A percentile compares a stretch with the other conserved stretches of the same genome.
phyloP scores from a whole-genome alignment of 2,888 invertebrate genomes.

The Melinopterus prodromus region DNA sequence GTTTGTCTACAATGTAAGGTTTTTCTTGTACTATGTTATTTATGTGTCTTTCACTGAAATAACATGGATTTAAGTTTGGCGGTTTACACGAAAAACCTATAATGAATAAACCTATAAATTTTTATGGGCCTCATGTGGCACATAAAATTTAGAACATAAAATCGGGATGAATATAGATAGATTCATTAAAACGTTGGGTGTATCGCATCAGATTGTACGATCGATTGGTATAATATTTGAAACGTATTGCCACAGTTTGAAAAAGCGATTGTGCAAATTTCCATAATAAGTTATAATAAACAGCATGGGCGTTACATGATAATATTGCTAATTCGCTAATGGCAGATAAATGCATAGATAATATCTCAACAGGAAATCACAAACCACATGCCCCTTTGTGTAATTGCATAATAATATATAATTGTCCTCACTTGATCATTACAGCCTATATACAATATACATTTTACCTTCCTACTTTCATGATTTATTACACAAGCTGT shows the following conservation, averaged over 20 bases:
- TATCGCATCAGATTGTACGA: too few species aligned
- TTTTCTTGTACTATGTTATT: not conserved
- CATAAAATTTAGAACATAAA: not conserved
- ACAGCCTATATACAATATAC: not conserved
- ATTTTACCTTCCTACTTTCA: not conserved
- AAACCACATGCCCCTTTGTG: not conserved
- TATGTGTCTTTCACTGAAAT: not conserved
- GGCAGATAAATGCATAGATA: not conserved
- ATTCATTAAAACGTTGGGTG: not conserved
- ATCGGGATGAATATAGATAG: not conserved
- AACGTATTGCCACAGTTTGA: too few species aligned
- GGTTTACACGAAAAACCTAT: not conserved
- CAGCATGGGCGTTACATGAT: not conserved
- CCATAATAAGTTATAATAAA: not conserved
- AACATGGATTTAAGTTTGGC: not conserved
- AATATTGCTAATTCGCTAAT: not conserved
- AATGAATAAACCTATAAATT: not conserved
- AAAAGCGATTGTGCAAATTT: not conserved
- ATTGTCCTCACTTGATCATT: not conserved
- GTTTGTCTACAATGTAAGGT: not conserved
- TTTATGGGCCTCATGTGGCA: not conserved
- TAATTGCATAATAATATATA: constrained; percentile 4
- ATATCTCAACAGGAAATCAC: not conserved
- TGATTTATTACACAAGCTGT: not conserved
- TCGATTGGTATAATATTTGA: too few species aligned